phyloP scores from a whole-genome alignment of 1,140 invertebrate genomes.

The Mizuhopecten yessoensis region DNA sequence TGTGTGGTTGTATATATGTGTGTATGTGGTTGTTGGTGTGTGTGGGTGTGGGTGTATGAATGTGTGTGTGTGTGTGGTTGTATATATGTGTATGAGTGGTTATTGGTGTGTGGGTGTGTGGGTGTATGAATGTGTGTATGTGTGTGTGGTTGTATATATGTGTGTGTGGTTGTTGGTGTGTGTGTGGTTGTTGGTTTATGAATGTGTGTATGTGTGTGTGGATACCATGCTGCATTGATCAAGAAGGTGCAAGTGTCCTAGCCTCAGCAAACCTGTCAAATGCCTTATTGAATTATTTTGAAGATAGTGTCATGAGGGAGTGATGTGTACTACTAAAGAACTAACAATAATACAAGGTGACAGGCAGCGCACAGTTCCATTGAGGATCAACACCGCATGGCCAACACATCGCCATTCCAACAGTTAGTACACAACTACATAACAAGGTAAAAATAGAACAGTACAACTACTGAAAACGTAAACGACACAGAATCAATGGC shows the following conservation, averaged over 20 bases:
- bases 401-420: not conserved
- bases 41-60: too few relatives aligned
- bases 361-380: not conserved
- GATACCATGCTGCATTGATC: too few relatives aligned
- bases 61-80: too few relatives aligned
- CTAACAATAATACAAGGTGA: not conserved
- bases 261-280: not conserved
- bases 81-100: too few relatives aligned
- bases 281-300: constrained; percentile 30
- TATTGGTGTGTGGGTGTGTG: too few relatives aligned
- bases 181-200: too few relatives aligned
- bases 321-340: not conserved
- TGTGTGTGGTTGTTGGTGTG: too few relatives aligned
- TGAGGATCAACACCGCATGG: not conserved
- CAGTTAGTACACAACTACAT: not conserved
- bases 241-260: not conserved
- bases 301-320: not conserved
- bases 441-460: not conserved
- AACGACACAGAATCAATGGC: not conserved
- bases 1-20: too few relatives aligned
- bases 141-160: too few relatives aligned
- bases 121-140: too few relatives aligned
- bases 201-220: too few relatives aligned
- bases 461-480: not conserved
- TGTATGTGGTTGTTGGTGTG: too few relatives aligned